These are phyloP conservation scores for Ptilorrhoa leucosticta DNA, from an alignment of 2,113 vertebrate species.

Conservation along the genomic window DNA sequence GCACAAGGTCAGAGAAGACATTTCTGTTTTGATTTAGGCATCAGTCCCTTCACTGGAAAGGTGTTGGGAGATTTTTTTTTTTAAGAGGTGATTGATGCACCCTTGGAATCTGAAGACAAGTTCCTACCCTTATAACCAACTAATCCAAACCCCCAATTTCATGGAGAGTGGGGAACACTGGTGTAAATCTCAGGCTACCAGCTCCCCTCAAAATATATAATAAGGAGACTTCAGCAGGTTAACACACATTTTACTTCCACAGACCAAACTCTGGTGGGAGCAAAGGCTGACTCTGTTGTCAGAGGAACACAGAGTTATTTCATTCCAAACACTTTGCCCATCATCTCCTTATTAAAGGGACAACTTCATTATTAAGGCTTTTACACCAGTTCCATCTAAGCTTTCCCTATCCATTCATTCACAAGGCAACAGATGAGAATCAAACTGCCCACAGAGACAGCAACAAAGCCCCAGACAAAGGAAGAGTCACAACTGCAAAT, in stretches of 20 bases:
- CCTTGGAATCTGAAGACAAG: neutral
- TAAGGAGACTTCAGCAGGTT: neutral
- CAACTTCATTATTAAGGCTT: neutral
- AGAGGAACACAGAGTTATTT: neutral
- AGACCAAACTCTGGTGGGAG: neutral
- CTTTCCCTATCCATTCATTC: neutral
- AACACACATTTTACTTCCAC: neutral
- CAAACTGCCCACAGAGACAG: neutral
- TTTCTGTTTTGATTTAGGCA: neutral
- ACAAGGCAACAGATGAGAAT: neutral
- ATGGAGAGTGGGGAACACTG: fast-evolving
- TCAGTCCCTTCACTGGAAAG: neutral
- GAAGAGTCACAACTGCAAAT: neutral
- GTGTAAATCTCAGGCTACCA: neutral
- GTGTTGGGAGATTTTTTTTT: neutral
- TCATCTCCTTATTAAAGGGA: neutral
- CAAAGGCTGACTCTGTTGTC: neutral
- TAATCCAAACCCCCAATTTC: neutral
- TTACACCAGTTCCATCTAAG: neutral
- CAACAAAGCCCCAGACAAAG: neutral
- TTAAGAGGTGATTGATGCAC: neutral
- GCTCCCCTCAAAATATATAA: neutral
- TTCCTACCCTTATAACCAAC: neutral
- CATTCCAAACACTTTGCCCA: neutral
- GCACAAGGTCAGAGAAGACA: neutral